Percentiles rank a stretch among this genome's conserved stretches.
These are phyloP conservation scores for Tachypleus tridentatus DNA, from an alignment of 1,140 invertebrate species.

Conservation along the genomic window DNA sequence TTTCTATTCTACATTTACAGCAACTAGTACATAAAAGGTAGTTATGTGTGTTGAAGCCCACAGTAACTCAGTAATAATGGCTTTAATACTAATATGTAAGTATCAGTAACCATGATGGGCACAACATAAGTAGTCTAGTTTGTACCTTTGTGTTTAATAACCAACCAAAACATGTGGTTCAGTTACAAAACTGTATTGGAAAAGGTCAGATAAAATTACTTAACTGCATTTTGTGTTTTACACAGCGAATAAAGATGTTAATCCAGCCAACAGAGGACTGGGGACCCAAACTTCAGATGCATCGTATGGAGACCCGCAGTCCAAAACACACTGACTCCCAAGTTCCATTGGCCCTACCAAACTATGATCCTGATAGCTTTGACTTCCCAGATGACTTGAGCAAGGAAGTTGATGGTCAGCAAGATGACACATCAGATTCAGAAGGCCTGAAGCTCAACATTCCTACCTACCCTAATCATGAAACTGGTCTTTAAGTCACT, in stretches of 20 bases:
- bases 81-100: too few relatives aligned
- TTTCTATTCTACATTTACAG: too few relatives aligned
- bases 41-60: too few relatives aligned
- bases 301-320: constrained; percentile 25
- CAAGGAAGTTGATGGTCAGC: background rate
- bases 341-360: constrained; percentile 24
- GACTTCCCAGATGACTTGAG: constrained; percentile 11
- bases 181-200: too few relatives aligned
- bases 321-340: constrained; percentile 27
- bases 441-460: constrained; percentile 18
- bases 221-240: too few relatives aligned
- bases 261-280: constrained; percentile 50
- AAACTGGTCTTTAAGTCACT: constrained; percentile 15
- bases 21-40: too few relatives aligned
- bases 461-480: constrained; percentile 6
- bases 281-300: constrained; percentile 40
- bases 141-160: too few relatives aligned
- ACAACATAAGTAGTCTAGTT: too few relatives aligned
- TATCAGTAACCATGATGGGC: too few relatives aligned
- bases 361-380: constrained; percentile 20
- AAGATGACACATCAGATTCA: constrained; percentile 12
- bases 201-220: too few relatives aligned
- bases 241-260: constrained; percentile 42
- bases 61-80: too few relatives aligned
- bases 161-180: too few relatives aligned